phyloP scores from a whole-genome alignment of 2,888 invertebrate genomes.

The Neoaliturus tenellus region DNA sequence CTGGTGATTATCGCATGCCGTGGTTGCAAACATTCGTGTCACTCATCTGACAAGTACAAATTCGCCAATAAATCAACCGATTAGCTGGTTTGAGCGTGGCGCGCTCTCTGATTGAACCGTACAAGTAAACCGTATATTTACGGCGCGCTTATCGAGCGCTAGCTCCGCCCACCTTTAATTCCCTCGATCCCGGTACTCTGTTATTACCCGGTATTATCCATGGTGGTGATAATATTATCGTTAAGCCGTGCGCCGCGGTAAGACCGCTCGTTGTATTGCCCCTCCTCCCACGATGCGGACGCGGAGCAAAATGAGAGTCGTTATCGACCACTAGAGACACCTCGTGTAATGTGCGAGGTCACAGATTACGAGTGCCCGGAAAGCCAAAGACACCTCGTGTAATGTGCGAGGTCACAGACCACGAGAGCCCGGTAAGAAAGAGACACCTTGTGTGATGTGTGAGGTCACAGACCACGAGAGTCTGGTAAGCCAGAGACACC shows the following conservation, averaged over 20 bases:
- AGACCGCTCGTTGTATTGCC: neutral
- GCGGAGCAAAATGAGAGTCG: neutral
- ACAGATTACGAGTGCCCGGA: neutral
- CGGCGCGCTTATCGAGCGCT: conserved; percentile 7
- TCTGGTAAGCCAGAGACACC: too few species aligned
- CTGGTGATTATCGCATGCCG: too few species aligned
- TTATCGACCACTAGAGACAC: neutral
- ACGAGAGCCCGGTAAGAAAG: too few species aligned
- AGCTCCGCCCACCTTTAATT: conserved; percentile 21
- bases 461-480: too few species aligned
- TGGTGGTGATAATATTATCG: conserved; percentile 35
- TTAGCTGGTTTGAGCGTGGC: neutral
- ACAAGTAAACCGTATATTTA: conserved; percentile 26
- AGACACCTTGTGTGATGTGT: too few species aligned
- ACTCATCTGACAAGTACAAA: conserved; percentile 29
- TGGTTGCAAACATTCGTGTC: neutral
- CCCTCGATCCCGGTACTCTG: conserved; percentile 17
- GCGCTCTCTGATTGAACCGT: conserved; percentile 24
- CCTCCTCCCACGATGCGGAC: neutral
- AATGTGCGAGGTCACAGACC: too few species aligned
- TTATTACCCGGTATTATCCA: conserved; percentile 28
- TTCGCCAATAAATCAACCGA: conserved; percentile 12
- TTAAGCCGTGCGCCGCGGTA: conserved; percentile 1
- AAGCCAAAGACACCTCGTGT: neutral
- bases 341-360: neutral